Evolutionary conservation across 2,888 invertebrate species (phyloP), one percentile per base, ranked within the genome.

Genomic region (Drosophila leonis): DNA sequence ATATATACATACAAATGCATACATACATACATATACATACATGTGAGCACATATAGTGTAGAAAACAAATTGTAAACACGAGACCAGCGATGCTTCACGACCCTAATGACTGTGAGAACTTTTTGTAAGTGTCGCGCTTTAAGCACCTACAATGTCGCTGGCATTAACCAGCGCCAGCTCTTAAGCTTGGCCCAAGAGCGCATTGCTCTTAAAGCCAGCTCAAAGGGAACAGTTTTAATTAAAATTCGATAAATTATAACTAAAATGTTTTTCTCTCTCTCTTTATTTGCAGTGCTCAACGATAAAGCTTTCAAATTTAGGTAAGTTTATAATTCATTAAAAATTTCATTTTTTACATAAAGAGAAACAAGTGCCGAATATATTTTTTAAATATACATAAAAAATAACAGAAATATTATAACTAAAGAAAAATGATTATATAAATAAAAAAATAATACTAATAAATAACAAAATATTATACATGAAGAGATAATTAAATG

Each of bases 71-170:
- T 68, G 90, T 78, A 81, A 83, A 69, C 88, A 81, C 74, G 78
- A 85, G 78, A 72, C 81, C 57, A 57, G 64, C 59, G 67, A 69
- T 68, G 65, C 65, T 49, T 80, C 73, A 76, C 88, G 88, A 86
- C 86, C 85, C 78, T 88, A 90, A 86, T 86, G 90, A 78, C 68
- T 80, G 88, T 90, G 85, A 83, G 90, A 86, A 90, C 75, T 72
- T 83, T 86, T 83, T 49, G 29, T 49, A 54, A 73, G 64, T 84
- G 70, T 71, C 56, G 65, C 56, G 42, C 56, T 65, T 64, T 55
- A 48, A 59, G 70, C 48, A 31, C 33, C 44, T 24, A 41, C 48
- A 46, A 57, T 86, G 75, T 65, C 87, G 78, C 20, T 20, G 20
- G 33, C 20, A 56, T 83, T 72, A 85, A 56, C 56, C 18, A 55